Base-by-base conservation (phyloP, 2,888 invertebrate species). In the Ferdinandea cuprea region DNA sequence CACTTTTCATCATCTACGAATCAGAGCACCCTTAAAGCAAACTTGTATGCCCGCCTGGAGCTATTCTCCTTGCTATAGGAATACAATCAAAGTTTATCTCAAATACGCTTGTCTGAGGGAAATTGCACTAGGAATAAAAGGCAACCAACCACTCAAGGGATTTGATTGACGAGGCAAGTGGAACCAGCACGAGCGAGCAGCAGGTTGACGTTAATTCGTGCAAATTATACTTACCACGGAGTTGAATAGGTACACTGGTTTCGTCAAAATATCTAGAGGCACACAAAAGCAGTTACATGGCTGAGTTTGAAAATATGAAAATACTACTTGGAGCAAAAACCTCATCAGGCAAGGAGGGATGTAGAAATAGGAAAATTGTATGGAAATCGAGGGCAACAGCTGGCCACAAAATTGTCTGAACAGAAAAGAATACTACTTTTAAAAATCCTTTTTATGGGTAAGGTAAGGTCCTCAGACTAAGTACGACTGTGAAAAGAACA, bases 191-290 rank as follows among this genome's bases (percentile, higher is more conserved):
- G 48, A 69, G 59, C 65, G 48, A 69, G 59, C 76, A 50, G 77
- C 81, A 83, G 77, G 81, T 83, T 83, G 61, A 77, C 48, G 72
- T 66, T 77, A 72, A 72, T 54, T 72, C 71, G 28, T 54, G 59
- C 32, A 77, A 71, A 66, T 61, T 81, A 59, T 32, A 54, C 48
- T 59, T 65, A 63, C 76, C 81, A 28, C 76, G 71, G 40, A 76
- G 46, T 35, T 21, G 25, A 42, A 2, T 40, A 32, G 28, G 7
- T 15, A 40, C 25, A 50, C n/a, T 17, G 21, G 32, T 7, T 44
- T 28, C 13, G 6, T 7, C 7, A 7, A 11, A 7, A 11, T 40
- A 42, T 17, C 7, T 9, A 25, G 15, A 63, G 37, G 8, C 25
- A 25, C 25, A 25, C 5, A 25, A 3, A 25, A 5, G 5, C 5